Percentiles rank a stretch among this genome's conserved stretches.
phyloP scores from a whole-genome alignment of 2,888 invertebrate genomes.

The Thecocarcelia acutangulata region DNA sequence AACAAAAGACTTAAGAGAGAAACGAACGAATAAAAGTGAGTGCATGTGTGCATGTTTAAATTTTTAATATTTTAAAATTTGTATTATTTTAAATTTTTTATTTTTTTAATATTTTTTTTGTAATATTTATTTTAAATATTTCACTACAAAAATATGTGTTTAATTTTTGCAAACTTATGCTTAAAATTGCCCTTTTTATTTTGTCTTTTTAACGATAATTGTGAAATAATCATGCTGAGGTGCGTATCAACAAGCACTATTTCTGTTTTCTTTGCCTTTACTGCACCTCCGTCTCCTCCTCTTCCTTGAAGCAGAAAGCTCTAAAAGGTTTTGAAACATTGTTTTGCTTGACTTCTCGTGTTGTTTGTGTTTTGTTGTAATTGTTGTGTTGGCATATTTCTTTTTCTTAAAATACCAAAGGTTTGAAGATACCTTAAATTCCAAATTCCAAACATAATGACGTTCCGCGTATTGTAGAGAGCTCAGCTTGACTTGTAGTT shows the following conservation, averaged over 20 bases:
- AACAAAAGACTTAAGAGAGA: slow-evolving; percentile 56
- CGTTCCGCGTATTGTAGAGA: slow-evolving; percentile 65
- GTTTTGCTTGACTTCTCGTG: slow-evolving; percentile 27
- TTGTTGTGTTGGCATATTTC: slow-evolving; percentile 37
- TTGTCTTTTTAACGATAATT: slow-evolving; percentile 39
- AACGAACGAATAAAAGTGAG: not conserved
- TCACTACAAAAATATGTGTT: slow-evolving; percentile 26
- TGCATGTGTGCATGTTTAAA: not conserved
- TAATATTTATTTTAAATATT: slow-evolving; percentile 19
- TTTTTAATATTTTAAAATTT: slow-evolving; percentile 23
- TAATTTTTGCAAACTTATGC: slow-evolving; percentile 31
- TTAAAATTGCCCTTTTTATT: slow-evolving; percentile 20
- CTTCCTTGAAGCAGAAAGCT: slow-evolving; percentile 17
- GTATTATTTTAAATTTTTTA: slow-evolving; percentile 18
- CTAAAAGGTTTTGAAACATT: slow-evolving; percentile 31
- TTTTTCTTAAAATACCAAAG: slow-evolving; percentile 67
- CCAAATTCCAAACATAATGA: slow-evolving; percentile 69
- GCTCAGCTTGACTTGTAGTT: slow-evolving; percentile 28
- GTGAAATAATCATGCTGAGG: slow-evolving; percentile 42
- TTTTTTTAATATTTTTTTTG: not conserved
- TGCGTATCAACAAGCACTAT: slow-evolving; percentile 32
- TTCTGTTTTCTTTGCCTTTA: slow-evolving; percentile 16
- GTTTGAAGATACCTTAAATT: slow-evolving; percentile 70
- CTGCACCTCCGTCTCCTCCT: too few species aligned
- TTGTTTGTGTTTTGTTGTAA: slow-evolving; percentile 15